These are phyloP conservation scores for Bacillus rossius DNA, from an alignment of 1,140 invertebrate genomes.

Conservation along the genomic window DNA sequence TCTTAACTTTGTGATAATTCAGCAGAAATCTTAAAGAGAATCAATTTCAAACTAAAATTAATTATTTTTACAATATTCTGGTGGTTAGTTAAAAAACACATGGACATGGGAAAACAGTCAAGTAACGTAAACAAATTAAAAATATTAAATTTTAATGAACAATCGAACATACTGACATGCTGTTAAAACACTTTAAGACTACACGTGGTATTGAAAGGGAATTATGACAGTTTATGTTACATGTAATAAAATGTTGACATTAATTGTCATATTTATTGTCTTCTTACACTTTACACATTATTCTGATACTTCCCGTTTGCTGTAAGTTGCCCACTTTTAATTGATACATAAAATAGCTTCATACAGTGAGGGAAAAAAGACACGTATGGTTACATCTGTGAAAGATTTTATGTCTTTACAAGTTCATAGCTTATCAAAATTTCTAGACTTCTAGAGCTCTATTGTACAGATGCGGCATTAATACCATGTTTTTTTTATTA, in stretches of 20 bases:
- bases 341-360: conserved; percentile 8
- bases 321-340: not conserved
- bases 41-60: too few species aligned
- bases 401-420: not conserved
- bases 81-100: too few species aligned
- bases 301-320: not conserved
- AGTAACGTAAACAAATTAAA: not conserved
- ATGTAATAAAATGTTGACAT: too few species aligned
- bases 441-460: not conserved
- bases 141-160: not conserved
- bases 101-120: too few species aligned
- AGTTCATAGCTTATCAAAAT: conserved; percentile 1
- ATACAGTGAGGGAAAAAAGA: not conserved
- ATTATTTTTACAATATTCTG: too few species aligned
- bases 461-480: too few species aligned
- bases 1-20: too few species aligned
- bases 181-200: not conserved
- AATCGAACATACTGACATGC: not conserved
- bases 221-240: not conserved
- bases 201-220: not conserved
- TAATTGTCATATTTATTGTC: conserved; percentile 6
- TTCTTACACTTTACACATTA: not conserved
- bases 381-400: not conserved
- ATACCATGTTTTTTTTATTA: too few species aligned
- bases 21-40: too few species aligned